These are phyloP conservation scores for Ceratotherium simum DNA, from an alignment of 2,113 vertebrate genomes.

Conservation along the genomic window DNA sequence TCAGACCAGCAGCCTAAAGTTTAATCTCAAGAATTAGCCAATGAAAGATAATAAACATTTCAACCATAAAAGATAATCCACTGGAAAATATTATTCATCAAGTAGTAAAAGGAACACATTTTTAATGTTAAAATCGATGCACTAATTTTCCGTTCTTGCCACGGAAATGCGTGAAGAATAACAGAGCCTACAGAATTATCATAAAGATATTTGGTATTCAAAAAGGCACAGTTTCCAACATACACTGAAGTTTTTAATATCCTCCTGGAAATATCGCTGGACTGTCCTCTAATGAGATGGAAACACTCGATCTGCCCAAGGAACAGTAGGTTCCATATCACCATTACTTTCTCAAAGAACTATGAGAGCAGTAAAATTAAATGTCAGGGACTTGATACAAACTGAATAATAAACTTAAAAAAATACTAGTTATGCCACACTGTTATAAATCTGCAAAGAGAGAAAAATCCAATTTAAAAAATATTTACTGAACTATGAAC, in stretches of 20 bases:
- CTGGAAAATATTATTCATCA: not conserved
- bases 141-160: slow-evolving; percentile 3
- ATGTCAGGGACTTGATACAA: slow-evolving; percentile 9
- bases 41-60: not conserved
- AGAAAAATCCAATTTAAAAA: not conserved
- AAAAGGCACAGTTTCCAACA: not conserved
- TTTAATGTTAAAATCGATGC: not conserved
- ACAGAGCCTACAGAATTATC: not conserved
- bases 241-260: slow-evolving; percentile 20
- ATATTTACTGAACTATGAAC: not conserved
- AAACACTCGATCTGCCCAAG: not conserved
- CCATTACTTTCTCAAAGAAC: slow-evolving; percentile 20
- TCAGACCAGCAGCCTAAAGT: not conserved
- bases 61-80: not conserved
- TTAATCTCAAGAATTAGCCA: not conserved
- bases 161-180: not conserved
- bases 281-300: not conserved
- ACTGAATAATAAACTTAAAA: not conserved
- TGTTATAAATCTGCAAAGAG: not conserved
- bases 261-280: not conserved
- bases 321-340: not conserved
- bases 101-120: not conserved
- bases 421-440: not conserved
- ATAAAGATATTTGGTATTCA: not conserved
- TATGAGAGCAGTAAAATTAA: slow-evolving; percentile 2